Evolutionary conservation across 2,888 invertebrate genomes (phyloP).

Genomic region (Dryococelus australis): DNA sequence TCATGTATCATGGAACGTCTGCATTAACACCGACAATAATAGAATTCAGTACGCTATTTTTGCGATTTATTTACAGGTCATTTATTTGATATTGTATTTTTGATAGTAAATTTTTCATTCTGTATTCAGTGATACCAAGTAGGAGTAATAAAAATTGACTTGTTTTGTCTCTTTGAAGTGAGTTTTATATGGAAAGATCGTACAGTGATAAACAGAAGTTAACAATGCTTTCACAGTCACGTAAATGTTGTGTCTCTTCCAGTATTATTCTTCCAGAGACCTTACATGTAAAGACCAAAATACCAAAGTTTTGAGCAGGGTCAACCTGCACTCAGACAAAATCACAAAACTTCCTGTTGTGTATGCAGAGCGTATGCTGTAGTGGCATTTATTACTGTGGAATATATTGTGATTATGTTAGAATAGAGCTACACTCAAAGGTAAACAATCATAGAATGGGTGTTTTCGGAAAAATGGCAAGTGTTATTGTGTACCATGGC

Average conservation of each 20-base stretch:
- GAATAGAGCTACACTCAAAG: neutral
- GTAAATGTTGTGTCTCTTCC: neutral
- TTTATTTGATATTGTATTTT: neutral
- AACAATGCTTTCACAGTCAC: neutral
- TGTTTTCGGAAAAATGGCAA: neutral
- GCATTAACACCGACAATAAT: neutral
- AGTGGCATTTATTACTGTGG: neutral
- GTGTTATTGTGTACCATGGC: neutral
- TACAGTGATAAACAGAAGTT: too few relatives aligned
- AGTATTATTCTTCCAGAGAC: neutral
- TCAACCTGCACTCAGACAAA: neutral
- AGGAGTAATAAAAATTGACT: neutral
- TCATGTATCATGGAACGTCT: neutral
- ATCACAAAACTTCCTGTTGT: neutral
- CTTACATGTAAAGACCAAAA: neutral
- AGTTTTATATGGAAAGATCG: neutral
- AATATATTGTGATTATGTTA: neutral
- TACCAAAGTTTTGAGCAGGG: neutral
- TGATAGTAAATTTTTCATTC: neutral
- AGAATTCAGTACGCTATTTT: neutral
- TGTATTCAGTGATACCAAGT: neutral
- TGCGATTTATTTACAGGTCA: neutral
- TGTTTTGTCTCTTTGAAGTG: neutral
- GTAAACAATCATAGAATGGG: neutral
- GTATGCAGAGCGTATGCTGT: neutral